Conservation (phyloP, 2,888 invertebrate species). For the Branchipolynoe longqiensis region DNA sequence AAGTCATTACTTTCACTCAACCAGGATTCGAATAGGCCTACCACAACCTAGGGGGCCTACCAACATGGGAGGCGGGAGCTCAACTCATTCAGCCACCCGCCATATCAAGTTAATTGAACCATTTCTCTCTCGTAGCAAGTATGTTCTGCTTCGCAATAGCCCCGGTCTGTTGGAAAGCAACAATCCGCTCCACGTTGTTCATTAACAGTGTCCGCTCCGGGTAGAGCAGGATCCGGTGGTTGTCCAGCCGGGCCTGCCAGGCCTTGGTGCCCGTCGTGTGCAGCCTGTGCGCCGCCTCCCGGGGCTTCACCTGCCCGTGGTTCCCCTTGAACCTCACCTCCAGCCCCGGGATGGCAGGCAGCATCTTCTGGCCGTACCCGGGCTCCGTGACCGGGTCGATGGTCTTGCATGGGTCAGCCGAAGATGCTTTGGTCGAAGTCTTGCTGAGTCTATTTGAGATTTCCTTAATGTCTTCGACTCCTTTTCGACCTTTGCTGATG, state of each 20-base stretch:
- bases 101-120: conserved; percentile 67
- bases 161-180: conserved; percentile 63
- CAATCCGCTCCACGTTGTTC: conserved; percentile 65
- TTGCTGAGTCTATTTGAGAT: conserved; percentile 12
- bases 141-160: conserved; percentile 61
- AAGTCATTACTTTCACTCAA: no score
- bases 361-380: conserved; percentile 57
- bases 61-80: no score
- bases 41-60: no score
- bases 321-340: conserved; percentile 53
- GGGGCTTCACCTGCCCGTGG: conserved; percentile 11
- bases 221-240: conserved; percentile 66
- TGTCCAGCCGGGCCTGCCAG: conserved; percentile 60
- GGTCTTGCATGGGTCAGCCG: conserved; percentile 41
- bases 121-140: conserved; percentile 65
- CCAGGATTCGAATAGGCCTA: no score
- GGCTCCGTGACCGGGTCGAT: conserved; percentile 35
- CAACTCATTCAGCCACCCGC: no score
- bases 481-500: not conserved
- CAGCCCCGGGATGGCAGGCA: conserved; percentile 54
- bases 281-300: conserved; percentile 35
- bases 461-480: conserved; percentile 23
- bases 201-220: conserved; percentile 66
- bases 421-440: conserved; percentile 50
- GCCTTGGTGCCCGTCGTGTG: conserved; percentile 52